Percentiles rank a stretch among this genome's conserved stretches.
phyloP scores from a whole-genome alignment of 2,888 invertebrate species.

The Phalera bucephala region DNA sequence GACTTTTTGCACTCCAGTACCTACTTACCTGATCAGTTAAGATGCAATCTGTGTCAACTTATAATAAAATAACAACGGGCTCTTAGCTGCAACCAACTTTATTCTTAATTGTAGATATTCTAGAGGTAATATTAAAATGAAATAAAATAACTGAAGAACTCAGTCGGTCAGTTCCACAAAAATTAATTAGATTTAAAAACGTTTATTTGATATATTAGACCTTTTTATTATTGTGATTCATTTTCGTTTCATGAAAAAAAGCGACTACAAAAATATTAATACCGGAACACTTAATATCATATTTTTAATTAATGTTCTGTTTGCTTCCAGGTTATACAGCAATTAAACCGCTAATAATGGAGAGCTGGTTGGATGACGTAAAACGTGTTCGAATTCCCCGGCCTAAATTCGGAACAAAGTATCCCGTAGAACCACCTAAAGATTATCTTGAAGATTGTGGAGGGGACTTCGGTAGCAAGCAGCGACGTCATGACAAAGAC shows the following conservation, averaged over 20 bases:
- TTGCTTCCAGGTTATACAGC: background rate
- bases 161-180: no score
- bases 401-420: slow-evolving; percentile 89
- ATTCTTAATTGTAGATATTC: no score
- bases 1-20: slow-evolving; percentile 34
- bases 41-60: slow-evolving; percentile 34
- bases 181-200: no score
- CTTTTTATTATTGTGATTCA: no score
- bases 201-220: no score
- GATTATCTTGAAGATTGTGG: slow-evolving; percentile 87
- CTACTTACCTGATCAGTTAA: slow-evolving; percentile 28
- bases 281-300: no score
- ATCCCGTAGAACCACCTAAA: slow-evolving; percentile 89
- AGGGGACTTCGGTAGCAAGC: slow-evolving; percentile 78
- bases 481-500: slow-evolving; percentile 78
- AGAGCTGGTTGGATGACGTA: slow-evolving; percentile 92
- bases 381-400: slow-evolving; percentile 92
- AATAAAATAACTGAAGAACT: no score
- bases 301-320: no score
- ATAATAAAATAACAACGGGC: slow-evolving; percentile 28
- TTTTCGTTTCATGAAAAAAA: no score
- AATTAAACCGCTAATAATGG: slow-evolving; percentile 79
- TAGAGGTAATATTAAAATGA: no score
- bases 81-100: slow-evolving; percentile 26
- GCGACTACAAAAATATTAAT: no score